A percentile compares a stretch with the other conserved stretches of the same genome.
Evolutionary conservation across 2,888 invertebrate species (phyloP).

Genomic region (Caradrina clavipalpis): DNA sequence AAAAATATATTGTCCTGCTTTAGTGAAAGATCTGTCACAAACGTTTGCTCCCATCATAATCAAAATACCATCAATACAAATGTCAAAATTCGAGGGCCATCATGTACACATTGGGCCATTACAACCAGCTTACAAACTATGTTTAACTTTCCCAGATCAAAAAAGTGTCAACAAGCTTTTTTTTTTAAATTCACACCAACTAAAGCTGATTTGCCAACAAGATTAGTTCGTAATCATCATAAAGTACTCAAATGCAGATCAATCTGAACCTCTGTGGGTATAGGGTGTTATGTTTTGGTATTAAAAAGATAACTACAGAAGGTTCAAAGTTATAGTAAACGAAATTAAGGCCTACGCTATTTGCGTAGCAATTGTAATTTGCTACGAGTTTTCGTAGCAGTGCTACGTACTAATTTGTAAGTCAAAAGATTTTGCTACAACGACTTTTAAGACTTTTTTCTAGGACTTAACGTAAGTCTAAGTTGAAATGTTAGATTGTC

Average conservation of each 20-base stretch:
- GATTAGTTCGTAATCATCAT: slow-evolving; percentile 73
- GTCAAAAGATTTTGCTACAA: neutral
- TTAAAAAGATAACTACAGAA: slow-evolving; percentile 9
- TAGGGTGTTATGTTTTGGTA: slow-evolving; percentile 14
- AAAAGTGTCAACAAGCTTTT: slow-evolving; percentile 49
- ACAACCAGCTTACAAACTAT: slow-evolving; percentile 27
- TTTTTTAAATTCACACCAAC: slow-evolving; percentile 57
- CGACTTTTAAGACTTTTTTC: too few relatives aligned
- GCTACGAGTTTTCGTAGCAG: slow-evolving; percentile 35
- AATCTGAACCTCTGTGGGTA: slow-evolving; percentile 65
- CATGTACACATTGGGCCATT: slow-evolving; percentile 14
- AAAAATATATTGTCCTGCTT: too few relatives aligned
- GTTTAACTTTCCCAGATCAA: slow-evolving; percentile 47
- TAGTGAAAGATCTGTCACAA: neutral
- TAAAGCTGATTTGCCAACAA: slow-evolving; percentile 65
- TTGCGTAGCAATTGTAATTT: slow-evolving; percentile 9
- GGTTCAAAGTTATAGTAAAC: neutral
- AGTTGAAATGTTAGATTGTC: too few relatives aligned
- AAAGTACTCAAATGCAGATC: slow-evolving; percentile 75
- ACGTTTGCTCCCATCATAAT: slow-evolving; percentile 3
- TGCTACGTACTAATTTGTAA: slow-evolving; percentile 1
- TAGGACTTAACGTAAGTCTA: too few relatives aligned
- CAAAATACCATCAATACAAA: neutral
- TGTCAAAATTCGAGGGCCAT: neutral
- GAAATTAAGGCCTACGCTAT: neutral